Base-by-base conservation (phyloP, 2,113 vertebrate species). In the Toxotes chatareus region DNA sequence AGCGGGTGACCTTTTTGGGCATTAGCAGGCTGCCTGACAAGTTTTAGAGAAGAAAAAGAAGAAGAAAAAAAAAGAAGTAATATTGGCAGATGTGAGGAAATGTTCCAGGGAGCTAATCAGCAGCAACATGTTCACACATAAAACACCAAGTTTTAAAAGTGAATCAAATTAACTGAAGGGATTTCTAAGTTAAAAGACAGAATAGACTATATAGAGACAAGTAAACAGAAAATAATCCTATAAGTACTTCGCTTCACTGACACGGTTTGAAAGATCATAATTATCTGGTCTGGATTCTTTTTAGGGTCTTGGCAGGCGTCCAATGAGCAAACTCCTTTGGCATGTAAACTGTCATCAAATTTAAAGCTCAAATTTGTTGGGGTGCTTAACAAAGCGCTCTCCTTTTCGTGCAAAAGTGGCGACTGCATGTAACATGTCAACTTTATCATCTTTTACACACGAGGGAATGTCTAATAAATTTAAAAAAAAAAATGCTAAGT, bases 341-440 rank as follows among this genome's bases (percentile, higher is more conserved):
- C 89, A 92, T 91, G 91, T 92, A 70, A 83, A 74, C 86, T 81
- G 88, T 92, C 91, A 85, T 90, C 73, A 69, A 92, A 91, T 91
- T 88, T 92, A 90, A 89, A 92, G 86, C 87, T 91, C 86, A 89
- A 90, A 93, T 94, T 93, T 91, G 93, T 94, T 91, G 67, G 67
- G 82, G 86, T 87, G 88, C 87, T 92, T 62, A 92, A 91, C 87
- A 93, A 91, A 90, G 86, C 69, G 42, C 83, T 88, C 73, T 57
- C 62, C 79, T 82, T 68, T 53, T 85, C 65, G 64, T 56, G 83
- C 83, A 59, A 89, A 84, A 88, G 90, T 75, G 49, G 70, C 76
- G 49, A 78, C 80, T 73, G 88, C 73, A 83, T 92, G 88, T 93
- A 90, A 93, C 81, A 67, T 82, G 93, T 93, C 92, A 91, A 79